These are phyloP conservation scores for Opisthocomus hoazin DNA, from an alignment of 2,113 vertebrate species.

Conservation along the genomic window DNA sequence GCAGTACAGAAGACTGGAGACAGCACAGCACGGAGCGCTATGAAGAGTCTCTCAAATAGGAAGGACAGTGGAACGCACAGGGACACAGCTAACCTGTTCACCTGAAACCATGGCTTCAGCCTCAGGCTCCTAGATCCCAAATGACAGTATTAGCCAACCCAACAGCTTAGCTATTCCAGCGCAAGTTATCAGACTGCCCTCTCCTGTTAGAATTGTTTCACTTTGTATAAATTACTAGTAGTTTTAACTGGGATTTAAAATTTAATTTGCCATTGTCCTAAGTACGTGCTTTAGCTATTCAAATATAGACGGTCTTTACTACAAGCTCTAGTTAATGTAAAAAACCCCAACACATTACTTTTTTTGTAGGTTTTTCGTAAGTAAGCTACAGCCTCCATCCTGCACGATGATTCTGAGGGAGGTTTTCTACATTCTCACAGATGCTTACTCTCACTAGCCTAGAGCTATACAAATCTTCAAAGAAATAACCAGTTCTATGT, in stretches of 20 bases:
- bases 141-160: background rate
- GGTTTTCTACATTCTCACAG: background rate
- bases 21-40: background rate
- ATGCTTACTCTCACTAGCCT: background rate
- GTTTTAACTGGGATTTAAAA: background rate
- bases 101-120: background rate
- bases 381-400: background rate
- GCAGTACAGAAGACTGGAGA: background rate
- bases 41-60: background rate
- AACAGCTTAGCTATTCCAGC: background rate
- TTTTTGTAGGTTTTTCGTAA: background rate
- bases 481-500: background rate
- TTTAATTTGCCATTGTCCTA: background rate
- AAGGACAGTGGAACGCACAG: background rate
- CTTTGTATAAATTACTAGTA: background rate
- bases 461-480: background rate
- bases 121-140: background rate
- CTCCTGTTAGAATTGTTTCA: background rate
- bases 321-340: background rate
- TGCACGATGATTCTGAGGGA: background rate
- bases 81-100: background rate
- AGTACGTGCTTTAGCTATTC: background rate
- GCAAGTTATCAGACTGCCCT: background rate
- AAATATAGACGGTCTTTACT: background rate
- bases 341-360: background rate